Percentiles rank a stretch among this genome's conserved stretches.
Evolutionary conservation across 1,140 invertebrate species (phyloP).

Genomic region (Nephila pilipes): DNA sequence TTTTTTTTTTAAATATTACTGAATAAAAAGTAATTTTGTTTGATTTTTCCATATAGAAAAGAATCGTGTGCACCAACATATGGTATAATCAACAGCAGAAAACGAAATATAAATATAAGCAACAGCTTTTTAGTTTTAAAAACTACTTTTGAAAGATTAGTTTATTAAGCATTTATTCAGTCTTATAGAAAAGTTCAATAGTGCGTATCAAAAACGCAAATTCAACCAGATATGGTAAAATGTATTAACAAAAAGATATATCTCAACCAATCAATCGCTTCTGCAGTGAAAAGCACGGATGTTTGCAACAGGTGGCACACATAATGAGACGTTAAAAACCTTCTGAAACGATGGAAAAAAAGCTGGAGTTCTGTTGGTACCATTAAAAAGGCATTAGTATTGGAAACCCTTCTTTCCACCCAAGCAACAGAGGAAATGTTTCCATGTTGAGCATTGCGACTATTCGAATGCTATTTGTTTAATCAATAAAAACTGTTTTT

Average conservation of each 20-base stretch:
- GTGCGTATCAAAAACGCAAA: no score
- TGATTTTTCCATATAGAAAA: no score
- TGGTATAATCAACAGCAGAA: no score
- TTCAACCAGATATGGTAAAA: background rate
- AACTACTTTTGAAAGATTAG: no score
- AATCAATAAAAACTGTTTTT: background rate
- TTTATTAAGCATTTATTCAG: no score
- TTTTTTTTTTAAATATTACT: no score
- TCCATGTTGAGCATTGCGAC: background rate
- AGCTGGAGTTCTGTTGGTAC: slow-evolving; percentile 19
- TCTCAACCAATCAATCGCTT: slow-evolving; percentile 43
- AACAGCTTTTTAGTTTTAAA: no score
- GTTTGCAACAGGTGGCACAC: slow-evolving; percentile 36
- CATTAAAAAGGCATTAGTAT: slow-evolving; percentile 62
- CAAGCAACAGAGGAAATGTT: background rate
- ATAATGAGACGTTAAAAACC: background rate
- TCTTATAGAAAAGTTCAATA: no score
- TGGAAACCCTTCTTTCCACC: background rate
- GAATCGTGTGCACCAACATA: no score
- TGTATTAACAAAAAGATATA: background rate
- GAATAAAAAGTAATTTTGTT: no score
- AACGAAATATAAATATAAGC: no score
- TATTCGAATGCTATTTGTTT: background rate
- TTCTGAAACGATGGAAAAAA: background rate
- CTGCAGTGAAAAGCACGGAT: slow-evolving; percentile 32